A percentile compares a stretch with the other conserved stretches of the same genome.
phyloP scores from a whole-genome alignment of 2,113 vertebrate species.

The Scartelaos histophorus region DNA sequence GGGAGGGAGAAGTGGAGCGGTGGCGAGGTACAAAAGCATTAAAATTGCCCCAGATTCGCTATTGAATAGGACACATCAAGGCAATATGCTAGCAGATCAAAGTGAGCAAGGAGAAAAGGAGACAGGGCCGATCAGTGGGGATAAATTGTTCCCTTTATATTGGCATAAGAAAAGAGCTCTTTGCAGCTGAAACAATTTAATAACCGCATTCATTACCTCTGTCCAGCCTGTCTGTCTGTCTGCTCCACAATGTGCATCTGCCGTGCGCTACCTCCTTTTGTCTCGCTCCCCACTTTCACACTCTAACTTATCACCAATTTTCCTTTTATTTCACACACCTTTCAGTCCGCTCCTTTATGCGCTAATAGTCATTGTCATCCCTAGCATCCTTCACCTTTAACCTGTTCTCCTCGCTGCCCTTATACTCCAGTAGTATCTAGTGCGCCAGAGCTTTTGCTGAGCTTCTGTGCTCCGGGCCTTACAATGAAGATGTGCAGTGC shows the following conservation, averaged over 20 bases:
- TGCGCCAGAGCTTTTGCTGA: constrained; percentile 84
- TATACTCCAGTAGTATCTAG: constrained; percentile 32
- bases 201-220: constrained; percentile 99
- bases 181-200: constrained; percentile 99
- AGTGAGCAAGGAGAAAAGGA: constrained; percentile 94
- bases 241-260: constrained; percentile 65
- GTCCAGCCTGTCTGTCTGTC: constrained; percentile 79
- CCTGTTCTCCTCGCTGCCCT: constrained; percentile 11
- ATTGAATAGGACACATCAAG: constrained; percentile 99
- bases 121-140: constrained; percentile 97
- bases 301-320: constrained; percentile 61
- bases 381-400: constrained; percentile 44
- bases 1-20: constrained; percentile 97
- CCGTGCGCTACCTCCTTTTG: constrained; percentile 59
- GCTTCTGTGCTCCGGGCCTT: constrained; percentile 82
- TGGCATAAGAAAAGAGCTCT: constrained; percentile 97
- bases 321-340: constrained; percentile 36
- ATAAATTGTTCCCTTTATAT: constrained; percentile 99
- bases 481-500: constrained; percentile 95
- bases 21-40: constrained; percentile 99
- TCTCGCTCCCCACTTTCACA: constrained; percentile 43
- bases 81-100: constrained; percentile 99
- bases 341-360: constrained; percentile 17
- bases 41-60: constrained; percentile 99
- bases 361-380: constrained; percentile 13